Percentiles rank a stretch among this genome's conserved stretches.
These are phyloP conservation scores for Hippocampus mohnikei DNA, from an alignment of 2,113 vertebrate genomes.

Conservation along the genomic window DNA sequence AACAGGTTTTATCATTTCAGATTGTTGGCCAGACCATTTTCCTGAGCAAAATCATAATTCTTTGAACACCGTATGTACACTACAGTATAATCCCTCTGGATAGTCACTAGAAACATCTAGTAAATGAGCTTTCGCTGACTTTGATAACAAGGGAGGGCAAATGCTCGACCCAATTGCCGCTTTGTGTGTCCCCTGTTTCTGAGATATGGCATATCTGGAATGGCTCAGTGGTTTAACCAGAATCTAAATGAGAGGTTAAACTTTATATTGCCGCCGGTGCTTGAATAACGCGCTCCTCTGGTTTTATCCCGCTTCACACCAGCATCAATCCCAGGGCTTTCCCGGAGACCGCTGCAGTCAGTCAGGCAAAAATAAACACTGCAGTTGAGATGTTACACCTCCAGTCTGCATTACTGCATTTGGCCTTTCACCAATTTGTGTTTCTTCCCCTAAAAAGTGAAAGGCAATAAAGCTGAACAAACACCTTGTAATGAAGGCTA, in stretches of 20 bases:
- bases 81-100: no score
- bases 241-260: background rate
- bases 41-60: no score
- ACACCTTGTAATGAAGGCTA: slow-evolving; percentile 57
- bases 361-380: slow-evolving; percentile 48
- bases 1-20: background rate
- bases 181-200: background rate
- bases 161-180: background rate
- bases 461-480: slow-evolving; percentile 67
- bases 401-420: slow-evolving; percentile 42
- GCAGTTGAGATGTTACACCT: slow-evolving; percentile 32
- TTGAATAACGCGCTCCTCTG: slow-evolving; percentile 3
- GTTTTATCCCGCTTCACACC: background rate
- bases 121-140: no score
- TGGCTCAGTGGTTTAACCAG: background rate
- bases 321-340: slow-evolving; percentile 5
- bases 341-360: slow-evolving; percentile 13
- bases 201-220: background rate
- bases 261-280: background rate
- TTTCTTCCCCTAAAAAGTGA: slow-evolving; percentile 42
- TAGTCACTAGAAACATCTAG: no score
- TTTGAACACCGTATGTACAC: no score
- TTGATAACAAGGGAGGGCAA: background rate
- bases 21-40: no score
- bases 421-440: slow-evolving; percentile 35